phyloP scores from a whole-genome alignment of 1,140 invertebrate genomes.

The Drosophila ogumai region DNA sequence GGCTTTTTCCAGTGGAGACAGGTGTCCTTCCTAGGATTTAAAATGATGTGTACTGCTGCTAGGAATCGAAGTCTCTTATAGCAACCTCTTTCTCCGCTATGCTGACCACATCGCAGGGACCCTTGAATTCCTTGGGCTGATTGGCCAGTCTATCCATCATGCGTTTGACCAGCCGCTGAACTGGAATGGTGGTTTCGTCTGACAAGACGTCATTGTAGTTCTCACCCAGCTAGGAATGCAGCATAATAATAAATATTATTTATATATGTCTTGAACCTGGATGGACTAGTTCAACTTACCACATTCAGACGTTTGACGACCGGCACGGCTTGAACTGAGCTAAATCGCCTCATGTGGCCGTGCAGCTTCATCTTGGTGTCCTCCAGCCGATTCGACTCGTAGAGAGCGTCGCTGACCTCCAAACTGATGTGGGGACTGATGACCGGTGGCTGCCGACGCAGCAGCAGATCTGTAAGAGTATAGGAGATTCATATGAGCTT shows the following conservation, averaged over 20 bases:
- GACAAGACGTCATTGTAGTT: constrained; percentile 56
- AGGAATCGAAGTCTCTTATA: background rate
- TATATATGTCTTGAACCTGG: too few species aligned
- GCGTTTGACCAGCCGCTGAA: constrained; percentile 49
- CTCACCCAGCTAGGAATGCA: constrained; percentile 32
- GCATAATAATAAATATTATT: background rate
- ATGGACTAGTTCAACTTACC: constrained; percentile 40
- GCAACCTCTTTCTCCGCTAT: constrained; percentile 64
- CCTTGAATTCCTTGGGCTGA: constrained; percentile 15
- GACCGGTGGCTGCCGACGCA: background rate
- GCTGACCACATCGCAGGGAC: constrained; percentile 75
- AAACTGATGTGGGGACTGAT: constrained; percentile 21
- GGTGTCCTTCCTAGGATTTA: constrained; percentile 32
- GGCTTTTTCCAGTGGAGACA: constrained; percentile 67
- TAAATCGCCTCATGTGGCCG: constrained; percentile 21
- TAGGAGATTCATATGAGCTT: background rate
- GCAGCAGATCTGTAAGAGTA: constrained; percentile 21
- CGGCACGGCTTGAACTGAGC: constrained; percentile 21
- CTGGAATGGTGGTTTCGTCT: constrained; percentile 30
- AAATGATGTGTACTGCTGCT: background rate
- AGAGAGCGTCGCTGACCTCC: constrained; percentile 59
- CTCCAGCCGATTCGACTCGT: constrained; percentile 72
- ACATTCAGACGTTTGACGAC: constrained; percentile 47
- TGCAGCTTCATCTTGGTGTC: constrained; percentile 54
- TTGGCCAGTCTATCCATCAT: constrained; percentile 14